Percentiles rank a stretch among this genome's conserved stretches.
Conservation (phyloP, 1,140 invertebrate species). For the Drosophila carrolli region DNA sequence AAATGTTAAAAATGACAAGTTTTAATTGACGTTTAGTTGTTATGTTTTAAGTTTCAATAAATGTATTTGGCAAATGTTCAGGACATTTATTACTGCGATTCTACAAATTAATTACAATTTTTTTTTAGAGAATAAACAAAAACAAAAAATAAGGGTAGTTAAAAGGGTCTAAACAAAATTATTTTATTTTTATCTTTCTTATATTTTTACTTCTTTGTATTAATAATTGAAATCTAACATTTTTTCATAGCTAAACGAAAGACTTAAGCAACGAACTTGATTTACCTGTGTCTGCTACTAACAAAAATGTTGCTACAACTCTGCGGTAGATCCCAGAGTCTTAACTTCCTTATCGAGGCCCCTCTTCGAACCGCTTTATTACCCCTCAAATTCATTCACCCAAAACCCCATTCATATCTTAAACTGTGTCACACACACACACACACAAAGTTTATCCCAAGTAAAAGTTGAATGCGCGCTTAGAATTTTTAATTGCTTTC, state of each 20-base stretch:
- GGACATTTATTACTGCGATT: no score
- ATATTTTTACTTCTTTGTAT: no score
- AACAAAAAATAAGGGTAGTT: no score
- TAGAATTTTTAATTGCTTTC: conserved; percentile 81
- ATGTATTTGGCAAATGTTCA: no score
- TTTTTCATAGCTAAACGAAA: conserved; percentile 37
- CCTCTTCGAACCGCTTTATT: background rate
- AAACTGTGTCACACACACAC: conserved; percentile 57
- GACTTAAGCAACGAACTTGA: conserved; percentile 77
- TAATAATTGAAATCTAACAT: background rate
- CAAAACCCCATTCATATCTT: conserved; percentile 39
- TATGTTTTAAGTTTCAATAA: background rate
- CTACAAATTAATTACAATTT: no score
- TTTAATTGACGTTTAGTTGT: background rate
- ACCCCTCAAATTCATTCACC: conserved; percentile 14
- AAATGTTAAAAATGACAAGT: background rate
- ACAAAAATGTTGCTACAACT: background rate
- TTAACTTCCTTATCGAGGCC: conserved; percentile 17
- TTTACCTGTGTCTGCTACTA: conserved; percentile 1
- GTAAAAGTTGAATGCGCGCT: conserved; percentile 68
- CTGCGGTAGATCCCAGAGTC: conserved; percentile 15
- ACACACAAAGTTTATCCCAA: conserved; percentile 30
- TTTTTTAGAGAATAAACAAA: no score
- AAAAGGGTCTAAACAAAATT: no score
- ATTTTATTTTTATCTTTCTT: no score